Conservation (phyloP, 2,797 vertebrate species). For the Toxotes lorentzi region DNA sequence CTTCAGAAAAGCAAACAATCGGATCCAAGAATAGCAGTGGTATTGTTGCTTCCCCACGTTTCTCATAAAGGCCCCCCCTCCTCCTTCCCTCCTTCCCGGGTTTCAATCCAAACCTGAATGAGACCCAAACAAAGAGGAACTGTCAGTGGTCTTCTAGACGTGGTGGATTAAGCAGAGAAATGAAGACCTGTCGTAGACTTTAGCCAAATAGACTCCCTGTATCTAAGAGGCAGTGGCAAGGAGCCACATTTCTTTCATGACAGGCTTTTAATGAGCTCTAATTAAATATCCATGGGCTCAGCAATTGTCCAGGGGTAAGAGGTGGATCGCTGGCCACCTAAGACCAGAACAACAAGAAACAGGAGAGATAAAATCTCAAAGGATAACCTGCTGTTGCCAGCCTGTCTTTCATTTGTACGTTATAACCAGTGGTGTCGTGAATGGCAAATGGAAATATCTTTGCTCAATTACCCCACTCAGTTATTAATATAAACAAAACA, state of each 20-base stretch:
- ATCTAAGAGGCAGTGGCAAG: conserved; percentile 79
- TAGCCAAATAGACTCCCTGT: conserved; percentile 75
- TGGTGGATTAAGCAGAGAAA: conserved; percentile 73
- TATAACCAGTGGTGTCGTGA: neutral
- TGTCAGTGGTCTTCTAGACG: conserved; percentile 68
- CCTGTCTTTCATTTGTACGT: conserved; percentile 13
- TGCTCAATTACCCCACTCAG: neutral
- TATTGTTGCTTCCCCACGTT: conserved; percentile 64
- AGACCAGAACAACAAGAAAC: conserved; percentile 52
- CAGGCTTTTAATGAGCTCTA: conserved; percentile 82
- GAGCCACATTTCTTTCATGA: conserved; percentile 84
- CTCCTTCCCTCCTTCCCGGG: conserved; percentile 48
- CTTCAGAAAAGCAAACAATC: conserved; percentile 81
- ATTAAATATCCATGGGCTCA: conserved; percentile 81
- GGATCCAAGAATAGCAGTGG: conserved; percentile 72
- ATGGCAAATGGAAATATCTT: conserved; percentile 15
- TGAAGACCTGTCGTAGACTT: conserved; percentile 74
- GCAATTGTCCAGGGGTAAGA: conserved; percentile 67
- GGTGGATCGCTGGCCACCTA: conserved; percentile 60
- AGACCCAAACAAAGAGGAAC: conserved; percentile 73
- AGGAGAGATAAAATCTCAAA: conserved; percentile 41
- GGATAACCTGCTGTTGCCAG: conserved; percentile 38
- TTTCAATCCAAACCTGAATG: conserved; percentile 74
- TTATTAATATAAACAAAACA: conserved; percentile 5
- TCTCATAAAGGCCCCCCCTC: conserved; percentile 65